Percentiles rank a stretch among this genome's conserved stretches.
Evolutionary conservation across 2,113 vertebrate genomes (phyloP).

Genomic region (Phyllopteryx taeniolatus): DNA sequence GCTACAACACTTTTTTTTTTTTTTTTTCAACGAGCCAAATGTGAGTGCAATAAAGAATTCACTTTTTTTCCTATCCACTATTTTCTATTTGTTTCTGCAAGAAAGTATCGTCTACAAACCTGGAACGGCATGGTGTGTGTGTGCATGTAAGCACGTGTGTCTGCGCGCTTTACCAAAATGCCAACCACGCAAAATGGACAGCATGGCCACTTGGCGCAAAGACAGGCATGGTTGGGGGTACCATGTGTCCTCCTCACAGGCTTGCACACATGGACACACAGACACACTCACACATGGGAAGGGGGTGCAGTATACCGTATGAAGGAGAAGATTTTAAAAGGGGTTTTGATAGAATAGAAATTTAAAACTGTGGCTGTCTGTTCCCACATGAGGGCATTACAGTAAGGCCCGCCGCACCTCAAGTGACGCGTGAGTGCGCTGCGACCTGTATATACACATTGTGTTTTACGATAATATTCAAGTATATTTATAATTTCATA

Average conservation of each 20-base stretch:
- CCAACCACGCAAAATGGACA: slow-evolving; percentile 53
- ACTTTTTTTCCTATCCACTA: slow-evolving; percentile 12
- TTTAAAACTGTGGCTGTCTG: no score
- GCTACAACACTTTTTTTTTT: background rate
- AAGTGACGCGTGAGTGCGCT: no score
- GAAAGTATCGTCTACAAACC: slow-evolving; percentile 7
- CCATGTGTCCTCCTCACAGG: slow-evolving; percentile 55
- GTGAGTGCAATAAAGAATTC: slow-evolving; percentile 1
- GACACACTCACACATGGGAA: slow-evolving; percentile 13
- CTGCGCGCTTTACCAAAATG: slow-evolving; percentile 28
- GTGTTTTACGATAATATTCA: no score
- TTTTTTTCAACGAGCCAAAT: slow-evolving; percentile 5
- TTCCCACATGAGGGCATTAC: no score
- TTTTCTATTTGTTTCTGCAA: slow-evolving; percentile 1
- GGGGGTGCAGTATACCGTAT: background rate
- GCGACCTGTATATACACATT: no score
- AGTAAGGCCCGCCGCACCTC: no score
- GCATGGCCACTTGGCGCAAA: slow-evolving; percentile 60
- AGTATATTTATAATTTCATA: no score
- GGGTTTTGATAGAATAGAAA: slow-evolving; percentile 1
- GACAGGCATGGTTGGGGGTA: slow-evolving; percentile 43
- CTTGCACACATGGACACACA: slow-evolving; percentile 8
- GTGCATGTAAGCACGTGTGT: background rate
- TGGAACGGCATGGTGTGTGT: slow-evolving; percentile 10
- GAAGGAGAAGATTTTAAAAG: slow-evolving; percentile 16